Evolutionary conservation across 1,140 invertebrate species (phyloP).

Genomic region (Drosophila hydei): DNA sequence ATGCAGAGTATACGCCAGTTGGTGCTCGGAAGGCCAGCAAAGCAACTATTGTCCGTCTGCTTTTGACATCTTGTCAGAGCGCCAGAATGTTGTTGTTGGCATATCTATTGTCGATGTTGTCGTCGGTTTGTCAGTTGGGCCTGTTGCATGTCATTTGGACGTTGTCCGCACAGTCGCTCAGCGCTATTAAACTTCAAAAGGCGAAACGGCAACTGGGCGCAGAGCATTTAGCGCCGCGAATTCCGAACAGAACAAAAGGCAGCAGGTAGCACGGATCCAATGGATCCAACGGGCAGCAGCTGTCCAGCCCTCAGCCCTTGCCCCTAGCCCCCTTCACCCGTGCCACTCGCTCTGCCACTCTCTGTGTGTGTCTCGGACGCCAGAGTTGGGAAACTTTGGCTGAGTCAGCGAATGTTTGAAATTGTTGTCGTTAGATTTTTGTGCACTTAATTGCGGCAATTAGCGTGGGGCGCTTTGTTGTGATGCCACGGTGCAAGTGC

Average conservation of each 20-base stretch:
- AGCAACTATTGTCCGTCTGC: constrained; percentile 8
- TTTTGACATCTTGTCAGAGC: constrained; percentile 39
- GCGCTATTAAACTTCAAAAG: constrained; percentile 77
- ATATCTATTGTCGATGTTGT: constrained; percentile 20
- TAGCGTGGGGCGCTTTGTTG: constrained; percentile 80
- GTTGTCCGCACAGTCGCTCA: constrained; percentile 30
- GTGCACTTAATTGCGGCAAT: constrained; percentile 77
- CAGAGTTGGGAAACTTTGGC: not conserved
- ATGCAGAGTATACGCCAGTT: constrained; percentile 21
- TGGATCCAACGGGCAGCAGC: not conserved
- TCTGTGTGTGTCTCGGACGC: not conserved
- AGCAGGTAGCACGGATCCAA: constrained; percentile 38
- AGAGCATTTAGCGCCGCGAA: constrained; percentile 77
- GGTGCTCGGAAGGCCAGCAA: not conserved
- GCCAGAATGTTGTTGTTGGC: constrained; percentile 19
- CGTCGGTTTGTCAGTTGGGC: constrained; percentile 19
- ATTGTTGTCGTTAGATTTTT: constrained; percentile 79
- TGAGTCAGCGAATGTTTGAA: constrained; percentile 41
- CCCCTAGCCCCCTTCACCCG: no score
- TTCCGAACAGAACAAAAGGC: constrained; percentile 65
- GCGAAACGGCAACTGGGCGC: constrained; percentile 69
- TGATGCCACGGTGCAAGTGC: constrained; percentile 73
- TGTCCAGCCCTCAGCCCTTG: not conserved
- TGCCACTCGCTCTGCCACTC: not conserved
- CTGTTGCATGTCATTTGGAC: constrained; percentile 63